Evolutionary conservation across 2,888 invertebrate species (phyloP).

Genomic region (Ptilodon capucinus): DNA sequence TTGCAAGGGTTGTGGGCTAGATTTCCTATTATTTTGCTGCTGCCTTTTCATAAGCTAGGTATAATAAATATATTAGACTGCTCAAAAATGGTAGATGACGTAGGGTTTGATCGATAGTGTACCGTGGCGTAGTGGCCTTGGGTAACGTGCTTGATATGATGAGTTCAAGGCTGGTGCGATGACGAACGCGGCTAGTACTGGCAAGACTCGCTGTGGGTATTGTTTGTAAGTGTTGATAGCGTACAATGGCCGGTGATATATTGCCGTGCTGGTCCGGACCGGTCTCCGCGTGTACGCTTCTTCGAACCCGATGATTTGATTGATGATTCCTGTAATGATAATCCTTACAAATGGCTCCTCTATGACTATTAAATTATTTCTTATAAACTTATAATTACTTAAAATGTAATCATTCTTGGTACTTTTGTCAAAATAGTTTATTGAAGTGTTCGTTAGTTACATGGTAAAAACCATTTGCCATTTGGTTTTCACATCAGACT

Average conservation of each 20-base stretch:
- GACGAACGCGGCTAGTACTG: conserved; percentile 24
- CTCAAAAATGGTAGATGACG: conserved; percentile 22
- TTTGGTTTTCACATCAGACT: too few relatives aligned
- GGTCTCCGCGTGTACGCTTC: neutral
- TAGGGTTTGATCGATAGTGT: conserved; percentile 48
- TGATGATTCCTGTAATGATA: neutral
- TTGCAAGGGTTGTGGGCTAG: too few relatives aligned
- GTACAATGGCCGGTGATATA: neutral
- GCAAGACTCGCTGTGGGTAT: conserved; percentile 11
- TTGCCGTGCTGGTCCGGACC: neutral
- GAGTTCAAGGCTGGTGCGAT: conserved; percentile 51
- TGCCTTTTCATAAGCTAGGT: conserved; percentile 6
- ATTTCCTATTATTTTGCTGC: too few relatives aligned
- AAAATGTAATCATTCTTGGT: too few relatives aligned
- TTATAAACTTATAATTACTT: too few relatives aligned
- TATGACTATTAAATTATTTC: neutral
- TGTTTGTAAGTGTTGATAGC: neutral
- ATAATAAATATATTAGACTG: conserved; percentile 10
- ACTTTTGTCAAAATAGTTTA: too few relatives aligned
- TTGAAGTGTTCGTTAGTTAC: too few relatives aligned
- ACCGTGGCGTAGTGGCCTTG: conserved; percentile 42
- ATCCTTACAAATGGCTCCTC: neutral
- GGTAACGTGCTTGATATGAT: conserved; percentile 43
- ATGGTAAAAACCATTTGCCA: too few relatives aligned
- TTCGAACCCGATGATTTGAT: neutral